Evolutionary conservation across 2,797 vertebrate species (phyloP), one percentile per base, ranked within the genome.

Genomic region (Pterois miles): DNA sequence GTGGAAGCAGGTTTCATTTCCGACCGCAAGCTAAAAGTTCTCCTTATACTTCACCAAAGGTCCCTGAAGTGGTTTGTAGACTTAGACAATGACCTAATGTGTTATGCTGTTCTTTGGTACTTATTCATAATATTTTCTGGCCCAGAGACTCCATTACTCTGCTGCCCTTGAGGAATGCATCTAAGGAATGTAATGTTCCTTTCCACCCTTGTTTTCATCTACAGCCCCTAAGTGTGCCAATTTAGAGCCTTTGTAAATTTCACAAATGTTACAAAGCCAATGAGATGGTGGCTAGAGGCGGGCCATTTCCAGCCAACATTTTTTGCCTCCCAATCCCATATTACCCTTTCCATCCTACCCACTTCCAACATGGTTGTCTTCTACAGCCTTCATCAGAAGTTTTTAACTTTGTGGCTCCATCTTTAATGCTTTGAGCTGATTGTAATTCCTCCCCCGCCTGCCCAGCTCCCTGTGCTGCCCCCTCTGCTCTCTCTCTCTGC

Each of bases 81-180:
- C 65, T 66, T 71, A 87, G 73, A 85, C 86, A 82, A 70, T 91
- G 83, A 87, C 68, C 76, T 84, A 78, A 90, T 82, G 67, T 78
- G 78, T 72, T 71, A 10, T 65, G 60, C 75, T 86, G 75, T 71
- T 59, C 75, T 88, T 70, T 74, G 60, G 13, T 43, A 43, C 50
- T 74, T 81, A 81, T 67, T 79, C 66, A 72, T 85, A 68, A 76
- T 63, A 77, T 71, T 80, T 77, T 65, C 65, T 50, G n/a, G 14
- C n/a, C 25, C 74, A 46, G 64, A 68, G 62, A 80, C 65, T 70
- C 65, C 77, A 80, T 80, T 75, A 76, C 66, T 80, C 69, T 36
- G 50, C 54, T 75, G 74, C 75, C 79, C 60, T 67, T 59, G 65
- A 86, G 88, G 82, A 85, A 81, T 84, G 74, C 73, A 80, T 72